Evolutionary conservation across 2,888 invertebrate species (phyloP).

Genomic region (Parasteatoda lunata): DNA sequence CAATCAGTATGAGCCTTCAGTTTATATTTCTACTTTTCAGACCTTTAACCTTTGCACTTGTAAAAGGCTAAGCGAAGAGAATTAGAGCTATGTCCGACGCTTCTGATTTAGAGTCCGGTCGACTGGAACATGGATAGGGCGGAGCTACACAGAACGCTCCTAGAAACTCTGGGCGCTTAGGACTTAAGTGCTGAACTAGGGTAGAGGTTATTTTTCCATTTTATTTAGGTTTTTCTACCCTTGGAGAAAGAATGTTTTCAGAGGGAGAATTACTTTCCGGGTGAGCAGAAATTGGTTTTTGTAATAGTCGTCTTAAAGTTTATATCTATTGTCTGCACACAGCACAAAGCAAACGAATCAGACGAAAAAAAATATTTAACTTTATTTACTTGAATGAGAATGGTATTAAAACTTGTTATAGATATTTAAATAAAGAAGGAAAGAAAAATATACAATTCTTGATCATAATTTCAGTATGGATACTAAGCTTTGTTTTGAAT

Average conservation of each 20-base stretch:
- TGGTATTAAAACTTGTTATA: too few species aligned
- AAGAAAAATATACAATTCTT: too few species aligned
- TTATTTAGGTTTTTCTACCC: neutral
- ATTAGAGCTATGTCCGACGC: conserved; percentile 47
- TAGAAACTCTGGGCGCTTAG: neutral
- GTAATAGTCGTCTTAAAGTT: too few species aligned
- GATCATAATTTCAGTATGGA: too few species aligned
- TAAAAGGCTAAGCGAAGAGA: conserved; percentile 25
- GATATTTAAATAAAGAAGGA: too few species aligned
- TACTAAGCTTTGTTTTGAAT: too few species aligned
- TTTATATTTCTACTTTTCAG: neutral
- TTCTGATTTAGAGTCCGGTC: conserved; percentile 47
- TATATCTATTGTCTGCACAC: too few species aligned
- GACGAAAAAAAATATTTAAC: too few species aligned
- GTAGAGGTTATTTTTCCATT: neutral
- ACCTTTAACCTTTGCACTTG: conserved; percentile 24
- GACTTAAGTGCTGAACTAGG: neutral
- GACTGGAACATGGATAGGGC: conserved; percentile 48
- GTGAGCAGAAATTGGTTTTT: neutral
- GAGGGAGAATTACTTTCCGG: neutral
- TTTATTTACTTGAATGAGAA: too few species aligned
- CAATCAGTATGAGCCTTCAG: neutral
- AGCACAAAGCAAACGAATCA: too few species aligned
- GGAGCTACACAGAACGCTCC: conserved; percentile 29
- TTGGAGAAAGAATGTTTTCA: neutral